Evolutionary conservation across 2,888 invertebrate genomes (phyloP).

Genomic region (Peribatodes rhomboidaria): DNA sequence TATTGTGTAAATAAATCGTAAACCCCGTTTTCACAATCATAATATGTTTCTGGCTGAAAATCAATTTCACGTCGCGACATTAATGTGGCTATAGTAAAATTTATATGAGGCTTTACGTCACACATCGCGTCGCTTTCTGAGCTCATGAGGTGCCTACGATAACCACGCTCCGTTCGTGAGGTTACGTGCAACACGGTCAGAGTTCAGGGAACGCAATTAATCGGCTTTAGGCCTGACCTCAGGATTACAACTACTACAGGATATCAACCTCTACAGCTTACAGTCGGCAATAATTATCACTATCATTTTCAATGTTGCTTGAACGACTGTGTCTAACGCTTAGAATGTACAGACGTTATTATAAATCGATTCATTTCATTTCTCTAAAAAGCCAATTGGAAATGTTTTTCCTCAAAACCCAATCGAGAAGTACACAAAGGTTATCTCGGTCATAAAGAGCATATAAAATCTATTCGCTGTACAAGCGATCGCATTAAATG

Average conservation of each 20-base stretch:
- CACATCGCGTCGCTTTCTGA: constrained; percentile 73
- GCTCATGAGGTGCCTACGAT: constrained; percentile 71
- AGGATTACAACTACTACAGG: constrained; percentile 32
- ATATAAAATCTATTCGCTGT: constrained; percentile 61
- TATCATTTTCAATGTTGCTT: constrained; percentile 3
- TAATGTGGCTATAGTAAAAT: constrained; percentile 85
- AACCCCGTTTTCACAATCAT: constrained; percentile 87
- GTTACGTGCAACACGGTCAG: constrained; percentile 59
- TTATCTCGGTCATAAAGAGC: constrained; percentile 57
- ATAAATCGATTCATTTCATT: constrained; percentile 13
- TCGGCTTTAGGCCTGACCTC: constrained; percentile 27
- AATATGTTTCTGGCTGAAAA: constrained; percentile 86
- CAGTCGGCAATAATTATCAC: constrained; percentile 18
- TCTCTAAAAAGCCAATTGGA: constrained; percentile 28
- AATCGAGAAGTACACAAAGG: constrained; percentile 46
- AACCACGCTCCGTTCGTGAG: constrained; percentile 54
- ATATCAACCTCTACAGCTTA: constrained; percentile 23
- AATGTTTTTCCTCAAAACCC: constrained; percentile 39
- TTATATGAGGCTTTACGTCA: constrained; percentile 85
- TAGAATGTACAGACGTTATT: background rate
- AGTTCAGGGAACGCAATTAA: constrained; percentile 66
- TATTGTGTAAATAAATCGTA: constrained; percentile 86
- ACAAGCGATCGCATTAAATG: constrained; percentile 56
- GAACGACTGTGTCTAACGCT: constrained; percentile 2
- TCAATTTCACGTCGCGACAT: constrained; percentile 86